phyloP scores from a whole-genome alignment of 30 jellyfish, hydroid and myxozoan species.

The Haliclystus octoradiatus region DNA sequence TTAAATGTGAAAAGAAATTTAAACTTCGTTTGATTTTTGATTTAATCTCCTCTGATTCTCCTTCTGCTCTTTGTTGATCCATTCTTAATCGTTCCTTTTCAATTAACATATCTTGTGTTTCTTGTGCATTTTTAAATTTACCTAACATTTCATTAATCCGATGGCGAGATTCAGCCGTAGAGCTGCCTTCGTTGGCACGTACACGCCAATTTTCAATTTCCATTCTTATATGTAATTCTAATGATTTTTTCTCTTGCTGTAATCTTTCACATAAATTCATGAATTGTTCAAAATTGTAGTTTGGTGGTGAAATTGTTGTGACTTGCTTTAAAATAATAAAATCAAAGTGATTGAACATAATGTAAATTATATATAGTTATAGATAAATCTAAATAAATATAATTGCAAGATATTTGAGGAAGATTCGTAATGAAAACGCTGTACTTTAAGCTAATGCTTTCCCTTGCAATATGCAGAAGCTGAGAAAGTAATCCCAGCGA shows the following conservation, averaged over 20 bases:
- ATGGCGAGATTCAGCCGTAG: constrained; percentile 37
- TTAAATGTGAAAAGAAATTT: constrained; percentile 25
- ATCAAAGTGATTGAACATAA: too few species aligned
- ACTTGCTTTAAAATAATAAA: too few species aligned
- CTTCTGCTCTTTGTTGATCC: constrained; percentile 3
- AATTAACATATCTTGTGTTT: constrained; percentile 33
- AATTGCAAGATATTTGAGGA: too few species aligned
- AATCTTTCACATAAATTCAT: constrained; percentile 18
- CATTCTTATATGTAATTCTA: constrained; percentile 34
- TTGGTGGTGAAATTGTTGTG: constrained; percentile 10
- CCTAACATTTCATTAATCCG: constrained; percentile 23
- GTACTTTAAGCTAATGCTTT: too few species aligned
- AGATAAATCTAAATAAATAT: too few species aligned
- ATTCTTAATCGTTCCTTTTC: constrained; percentile 35
- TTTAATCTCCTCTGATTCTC: background rate
- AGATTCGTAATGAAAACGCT: too few species aligned
- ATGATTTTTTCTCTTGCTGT: constrained; percentile 32
- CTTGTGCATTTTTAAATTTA: constrained; percentile 34
- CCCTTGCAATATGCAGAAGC: too few species aligned
- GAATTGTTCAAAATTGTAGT: constrained; percentile 28
- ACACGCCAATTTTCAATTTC: constrained; percentile 53
- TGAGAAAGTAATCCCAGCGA: too few species aligned
- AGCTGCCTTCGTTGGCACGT: constrained; percentile 31
- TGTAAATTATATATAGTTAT: too few species aligned
- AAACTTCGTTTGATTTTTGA: constrained; percentile 15